Evolutionary conservation across 2,113 vertebrate species (phyloP), one percentile per base, ranked within the genome.

Genomic region (Cochlearius cochlearius): DNA sequence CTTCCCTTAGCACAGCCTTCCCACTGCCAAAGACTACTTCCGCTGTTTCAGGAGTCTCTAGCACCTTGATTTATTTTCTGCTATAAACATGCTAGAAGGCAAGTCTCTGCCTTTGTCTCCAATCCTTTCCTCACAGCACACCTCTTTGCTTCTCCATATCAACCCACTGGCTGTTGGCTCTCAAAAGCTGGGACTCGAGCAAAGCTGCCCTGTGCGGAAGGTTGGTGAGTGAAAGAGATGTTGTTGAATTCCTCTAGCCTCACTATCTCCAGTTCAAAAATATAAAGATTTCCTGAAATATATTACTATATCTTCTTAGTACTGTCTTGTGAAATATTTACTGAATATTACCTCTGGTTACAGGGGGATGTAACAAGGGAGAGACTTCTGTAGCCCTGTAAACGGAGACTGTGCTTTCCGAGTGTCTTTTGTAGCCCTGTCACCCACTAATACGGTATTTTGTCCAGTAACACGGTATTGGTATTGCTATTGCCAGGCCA

Each of bases 401-500:
- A 81, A 53, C 0, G 1, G 38, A 86, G 21, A 60, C n/a, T 45
- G 5, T 53, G 41, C 53, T 82, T 82, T 69, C 52, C 0, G 1
- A 66, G 19, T 34, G 26, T 55, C 22, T 49, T 60, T 64, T 72
- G n/a, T 29, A 71, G 30, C 27, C 13, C 43, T 30, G n/a, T 15
- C 3, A 1, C 55, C 55, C 56, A 64, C 22, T 21, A 62, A 62
- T 43, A 20, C 0, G 1, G 26, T 38, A 39, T 78, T 78, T 53
- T 0, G 2, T 26, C 32, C 39, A 38, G 21, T 45, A 16, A 32
- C 18, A 41, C 1, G 2, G 26, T 34, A n/a, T 4, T 34, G 30
- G 9, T 82, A 13, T 6, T 43, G 26, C 30, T 53, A 9, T 11
- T 26, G 19, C 22, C 5, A 8, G 22, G 30, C 49, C 23, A 30